Evolutionary conservation across 2,113 vertebrate genomes (phyloP).

Genomic region (Megaleporinus macrocephalus): DNA sequence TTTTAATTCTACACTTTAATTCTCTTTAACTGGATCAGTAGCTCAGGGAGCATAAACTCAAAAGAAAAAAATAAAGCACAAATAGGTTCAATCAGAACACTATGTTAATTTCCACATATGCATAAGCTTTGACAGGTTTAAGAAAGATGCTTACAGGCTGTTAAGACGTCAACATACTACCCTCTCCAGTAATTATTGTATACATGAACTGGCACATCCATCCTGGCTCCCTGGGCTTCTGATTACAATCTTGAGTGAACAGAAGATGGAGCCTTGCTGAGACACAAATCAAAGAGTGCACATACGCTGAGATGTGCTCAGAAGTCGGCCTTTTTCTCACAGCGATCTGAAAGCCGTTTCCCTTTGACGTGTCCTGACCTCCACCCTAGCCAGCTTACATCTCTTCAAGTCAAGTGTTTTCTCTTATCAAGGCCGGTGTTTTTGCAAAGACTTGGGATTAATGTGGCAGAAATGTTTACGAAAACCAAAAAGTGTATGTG

Average conservation of each 20-base stretch:
- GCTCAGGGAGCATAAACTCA: background rate
- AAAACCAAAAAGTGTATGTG: too few relatives aligned
- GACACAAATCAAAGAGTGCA: conserved; percentile 47
- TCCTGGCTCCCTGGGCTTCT: conserved; percentile 35
- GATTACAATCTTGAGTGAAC: conserved; percentile 45
- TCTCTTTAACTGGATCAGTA: background rate
- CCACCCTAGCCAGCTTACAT: background rate
- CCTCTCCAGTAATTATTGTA: conserved; percentile 33
- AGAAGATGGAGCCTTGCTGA: conserved; percentile 32
- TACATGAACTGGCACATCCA: conserved; percentile 36
- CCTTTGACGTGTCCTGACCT: conserved; percentile 11
- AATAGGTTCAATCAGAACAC: background rate
- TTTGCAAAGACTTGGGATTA: background rate
- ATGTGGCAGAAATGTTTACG: background rate
- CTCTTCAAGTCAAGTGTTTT: background rate
- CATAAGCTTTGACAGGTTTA: background rate
- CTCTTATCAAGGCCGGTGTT: background rate
- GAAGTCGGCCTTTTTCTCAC: background rate
- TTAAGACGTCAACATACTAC: conserved; percentile 31
- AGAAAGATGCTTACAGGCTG: conserved; percentile 33
- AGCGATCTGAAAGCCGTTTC: conserved; percentile 14
- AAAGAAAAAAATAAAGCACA: too few relatives aligned
- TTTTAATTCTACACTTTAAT: too few relatives aligned
- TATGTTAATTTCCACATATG: background rate
- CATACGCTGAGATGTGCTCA: conserved; percentile 1